Conservation (phyloP, 2,113 vertebrate genomes). For the Colaptes auratus region DNA sequence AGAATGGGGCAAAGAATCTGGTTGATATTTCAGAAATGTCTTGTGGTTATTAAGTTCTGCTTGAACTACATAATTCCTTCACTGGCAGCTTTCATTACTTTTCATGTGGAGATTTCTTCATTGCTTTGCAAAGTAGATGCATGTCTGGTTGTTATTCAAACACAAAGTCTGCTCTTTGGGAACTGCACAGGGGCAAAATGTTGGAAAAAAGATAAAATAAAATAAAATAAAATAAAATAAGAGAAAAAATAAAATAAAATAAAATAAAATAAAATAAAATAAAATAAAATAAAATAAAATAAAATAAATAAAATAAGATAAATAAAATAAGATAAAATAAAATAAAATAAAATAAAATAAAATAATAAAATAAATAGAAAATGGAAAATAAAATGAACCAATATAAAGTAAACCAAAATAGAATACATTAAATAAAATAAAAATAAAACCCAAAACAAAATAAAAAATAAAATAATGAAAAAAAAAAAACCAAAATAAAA, state of each 20-base stretch:
- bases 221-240: background rate
- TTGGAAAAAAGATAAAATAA: background rate
- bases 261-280: too few relatives aligned
- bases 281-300: too few relatives aligned
- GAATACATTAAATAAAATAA: too few relatives aligned
- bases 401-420: too few relatives aligned
- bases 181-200: background rate
- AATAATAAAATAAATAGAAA: too few relatives aligned
- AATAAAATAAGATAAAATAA: too few relatives aligned
- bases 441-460: too few relatives aligned
- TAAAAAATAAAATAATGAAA: too few relatives aligned
- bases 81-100: background rate
- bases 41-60: constrained; percentile 44
- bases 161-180: background rate
- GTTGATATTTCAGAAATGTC: constrained; percentile 26
- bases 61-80: constrained; percentile 10
- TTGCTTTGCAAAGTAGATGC: background rate
- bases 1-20: constrained; percentile 21
- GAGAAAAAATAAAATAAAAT: background rate
- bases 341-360: too few relatives aligned
- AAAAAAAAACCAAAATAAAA: background rate
- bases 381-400: too few relatives aligned
- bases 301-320: too few relatives aligned
- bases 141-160: constrained; percentile 27
- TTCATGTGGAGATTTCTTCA: constrained; percentile 51